Evolutionary conservation across 2,888 invertebrate species (phyloP), one percentile per base, ranked within the genome.

Genomic region (Pachycephus smyrnensis): DNA sequence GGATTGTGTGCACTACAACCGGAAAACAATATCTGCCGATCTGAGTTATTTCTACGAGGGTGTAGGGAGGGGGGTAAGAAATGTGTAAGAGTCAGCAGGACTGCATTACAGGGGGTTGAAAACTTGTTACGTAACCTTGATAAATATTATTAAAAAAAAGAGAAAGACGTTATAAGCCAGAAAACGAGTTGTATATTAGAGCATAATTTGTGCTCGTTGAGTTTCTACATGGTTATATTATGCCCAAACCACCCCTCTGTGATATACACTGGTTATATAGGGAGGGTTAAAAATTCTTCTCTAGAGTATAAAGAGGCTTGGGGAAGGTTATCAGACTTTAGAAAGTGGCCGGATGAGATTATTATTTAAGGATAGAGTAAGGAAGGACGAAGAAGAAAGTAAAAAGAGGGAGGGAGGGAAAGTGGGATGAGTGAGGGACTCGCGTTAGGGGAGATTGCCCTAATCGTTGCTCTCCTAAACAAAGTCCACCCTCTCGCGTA

Each of bases 1-100:
- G 55, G 9, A 55, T 1, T 9, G 55, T 55, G 55, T 55, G 55
- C 23, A 55, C 2, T 55, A 55, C 40, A 55, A 55, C 23, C 35
- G 68, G 69, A 36, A 82, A 81, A 85, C 85, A 84, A 85, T 88
- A 84, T 85, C 86, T 82, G 84, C 85, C 84, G 84, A 86, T 85
- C 80, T 82, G 80, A 80, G 82, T 55, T 9, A 23, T 55, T 3
- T 1, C 9, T 23, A 23, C 23, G 23, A 9, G 2, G 9, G 1
- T 23, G 2, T 9, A 55, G 15, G 35, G 12, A 12, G 55, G 55
- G 23, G 23, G 23, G 1, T 23, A 1, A 55, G 55, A 55, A 55
- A 23, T 9, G 2, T 23, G 23, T 23, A 55, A 40, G 15, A 55
- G 9, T 3, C 9, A 55, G 55, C 55, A 23, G 2, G 2, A 55